These are phyloP conservation scores for Mimachlamys varia DNA, from an alignment of 2,888 invertebrate genomes.

Conservation along the genomic window DNA sequence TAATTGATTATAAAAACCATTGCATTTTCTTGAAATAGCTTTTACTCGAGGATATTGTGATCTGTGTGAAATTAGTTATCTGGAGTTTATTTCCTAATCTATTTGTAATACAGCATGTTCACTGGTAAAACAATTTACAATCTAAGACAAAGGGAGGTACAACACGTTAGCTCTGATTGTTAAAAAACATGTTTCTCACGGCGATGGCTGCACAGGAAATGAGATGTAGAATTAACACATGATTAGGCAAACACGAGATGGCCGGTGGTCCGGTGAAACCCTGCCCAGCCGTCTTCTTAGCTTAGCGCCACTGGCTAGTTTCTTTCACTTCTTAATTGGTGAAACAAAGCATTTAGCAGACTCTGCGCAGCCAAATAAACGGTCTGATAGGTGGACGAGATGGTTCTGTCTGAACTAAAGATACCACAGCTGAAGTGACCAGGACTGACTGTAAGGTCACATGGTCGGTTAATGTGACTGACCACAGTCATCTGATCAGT, in stretches of 20 bases:
- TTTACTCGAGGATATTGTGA: neutral
- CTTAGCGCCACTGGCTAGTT: neutral
- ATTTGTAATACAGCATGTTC: neutral
- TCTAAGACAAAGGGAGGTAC: neutral
- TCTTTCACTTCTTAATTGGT: neutral
- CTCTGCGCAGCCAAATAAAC: neutral
- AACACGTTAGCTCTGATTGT: neutral
- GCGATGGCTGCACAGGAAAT: neutral
- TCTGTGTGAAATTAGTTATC: neutral
- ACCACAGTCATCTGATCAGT: too few species aligned
- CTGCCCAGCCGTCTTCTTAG: neutral
- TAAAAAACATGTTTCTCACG: neutral
- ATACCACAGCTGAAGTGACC: too few species aligned
- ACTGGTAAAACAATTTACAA: slow-evolving; percentile 3
- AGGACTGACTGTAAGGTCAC: too few species aligned
- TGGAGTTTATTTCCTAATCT: neutral
- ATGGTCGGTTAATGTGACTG: too few species aligned
- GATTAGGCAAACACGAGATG: neutral
- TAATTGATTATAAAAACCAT: neutral
- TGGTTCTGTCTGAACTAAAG: neutral
- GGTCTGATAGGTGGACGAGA: neutral
- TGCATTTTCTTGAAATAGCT: neutral
- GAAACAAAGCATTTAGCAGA: neutral
- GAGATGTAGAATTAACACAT: slow-evolving; percentile 28
- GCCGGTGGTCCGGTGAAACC: neutral